Conservation (phyloP, 2,113 vertebrate genomes). For the Callochromis pleurospilus region DNA sequence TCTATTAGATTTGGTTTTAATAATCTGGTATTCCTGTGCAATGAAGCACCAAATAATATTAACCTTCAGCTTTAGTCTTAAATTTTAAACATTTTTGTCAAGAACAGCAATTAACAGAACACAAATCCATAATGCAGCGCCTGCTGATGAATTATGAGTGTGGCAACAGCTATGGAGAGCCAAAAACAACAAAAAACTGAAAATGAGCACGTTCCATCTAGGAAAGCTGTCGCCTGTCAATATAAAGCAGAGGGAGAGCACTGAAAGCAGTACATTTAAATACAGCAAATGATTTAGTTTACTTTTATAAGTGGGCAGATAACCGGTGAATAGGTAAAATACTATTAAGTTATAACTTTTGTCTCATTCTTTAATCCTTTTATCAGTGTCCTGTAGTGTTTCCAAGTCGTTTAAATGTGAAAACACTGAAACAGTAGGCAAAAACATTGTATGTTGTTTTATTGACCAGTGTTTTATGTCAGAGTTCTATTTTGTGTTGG, state of each 20-base stretch:
- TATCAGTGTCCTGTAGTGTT: neutral
- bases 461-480: neutral
- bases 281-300: neutral
- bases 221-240: neutral
- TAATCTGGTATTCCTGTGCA: neutral
- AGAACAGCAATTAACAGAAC: neutral
- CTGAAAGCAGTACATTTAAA: neutral
- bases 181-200: neutral
- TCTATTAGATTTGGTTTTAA: neutral
- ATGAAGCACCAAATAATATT: neutral
- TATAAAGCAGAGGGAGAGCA: neutral
- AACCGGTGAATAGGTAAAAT: neutral
- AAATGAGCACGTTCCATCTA: neutral
- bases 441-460: neutral
- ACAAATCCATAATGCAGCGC: neutral
- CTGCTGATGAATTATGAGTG: neutral
- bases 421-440: neutral
- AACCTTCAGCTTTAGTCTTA: neutral
- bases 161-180: neutral
- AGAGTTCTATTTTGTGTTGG: neutral
- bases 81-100: neutral
- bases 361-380: neutral
- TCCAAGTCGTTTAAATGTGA: neutral
- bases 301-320: neutral
- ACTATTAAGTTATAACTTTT: neutral